A percentile compares a stretch with the other conserved stretches of the same genome.
Conservation (phyloP, 2,113 vertebrate species). For the Bubalus kerabau region DNA sequence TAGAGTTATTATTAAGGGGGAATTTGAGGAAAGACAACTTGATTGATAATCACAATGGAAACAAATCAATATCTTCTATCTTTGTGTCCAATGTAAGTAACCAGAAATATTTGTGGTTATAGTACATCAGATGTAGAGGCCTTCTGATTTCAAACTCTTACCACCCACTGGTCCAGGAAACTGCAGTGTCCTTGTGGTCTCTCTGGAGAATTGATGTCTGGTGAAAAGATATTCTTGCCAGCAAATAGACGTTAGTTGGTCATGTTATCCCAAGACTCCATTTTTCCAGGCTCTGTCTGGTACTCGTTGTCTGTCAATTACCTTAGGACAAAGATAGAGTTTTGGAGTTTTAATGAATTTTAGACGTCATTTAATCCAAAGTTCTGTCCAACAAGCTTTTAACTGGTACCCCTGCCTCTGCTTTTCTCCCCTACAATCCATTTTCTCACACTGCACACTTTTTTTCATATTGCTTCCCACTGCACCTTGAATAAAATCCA, state of each 20-base stretch:
- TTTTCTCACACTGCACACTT: background rate
- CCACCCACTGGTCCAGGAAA: background rate
- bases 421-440: background rate
- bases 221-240: background rate
- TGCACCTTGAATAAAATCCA: background rate
- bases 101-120: constrained; percentile 35
- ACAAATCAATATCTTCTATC: background rate
- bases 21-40: background rate
- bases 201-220: background rate
- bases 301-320: background rate
- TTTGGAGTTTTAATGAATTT: background rate
- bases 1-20: background rate
- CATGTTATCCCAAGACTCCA: background rate
- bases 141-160: background rate
- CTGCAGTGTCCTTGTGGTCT: background rate
- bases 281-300: background rate
- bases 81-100: constrained; percentile 9
- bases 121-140: background rate
- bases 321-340: background rate
- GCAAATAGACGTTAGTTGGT: background rate
- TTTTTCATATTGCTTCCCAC: background rate
- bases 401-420: background rate
- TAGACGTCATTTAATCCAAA: background rate
- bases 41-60: constrained; percentile 3
- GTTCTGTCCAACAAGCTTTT: background rate